Conservation (phyloP, 2,888 invertebrate species). For the Amorpha juglandis region DNA sequence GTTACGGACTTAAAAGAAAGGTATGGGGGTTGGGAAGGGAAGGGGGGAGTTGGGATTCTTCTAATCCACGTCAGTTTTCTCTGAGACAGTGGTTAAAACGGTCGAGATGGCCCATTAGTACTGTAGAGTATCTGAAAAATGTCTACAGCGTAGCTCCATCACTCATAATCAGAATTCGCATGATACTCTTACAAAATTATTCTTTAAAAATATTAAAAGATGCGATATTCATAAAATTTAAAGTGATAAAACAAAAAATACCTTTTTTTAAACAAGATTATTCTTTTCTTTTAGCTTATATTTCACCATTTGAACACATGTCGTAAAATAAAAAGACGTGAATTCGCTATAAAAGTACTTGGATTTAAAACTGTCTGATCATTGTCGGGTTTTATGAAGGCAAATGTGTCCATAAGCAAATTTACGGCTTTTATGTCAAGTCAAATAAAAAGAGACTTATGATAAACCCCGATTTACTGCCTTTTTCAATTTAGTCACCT, state of each 20-base stretch:
- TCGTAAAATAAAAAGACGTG: conserved; percentile 6
- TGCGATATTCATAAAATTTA: no score
- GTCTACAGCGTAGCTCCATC: no score
- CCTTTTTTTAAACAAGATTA: neutral
- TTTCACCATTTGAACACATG: neutral
- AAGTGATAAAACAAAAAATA: neutral
- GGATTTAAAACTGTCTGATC: conserved; percentile 9
- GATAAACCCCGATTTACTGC: conserved; percentile 56
- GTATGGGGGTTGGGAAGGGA: no score
- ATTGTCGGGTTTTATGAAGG: conserved; percentile 15
- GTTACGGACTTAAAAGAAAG: no score
- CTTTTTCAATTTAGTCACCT: conserved; percentile 38
- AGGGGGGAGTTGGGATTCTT: no score
- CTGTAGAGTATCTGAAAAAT: no score
- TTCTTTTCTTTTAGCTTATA: neutral
- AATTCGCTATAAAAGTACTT: neutral
- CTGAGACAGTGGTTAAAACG: no score
- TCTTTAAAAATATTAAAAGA: no score
- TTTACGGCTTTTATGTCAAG: conserved; percentile 53
- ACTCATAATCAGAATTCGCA: no score
- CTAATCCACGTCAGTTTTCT: no score
- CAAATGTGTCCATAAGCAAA: conserved; percentile 40
- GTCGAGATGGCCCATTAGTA: no score
- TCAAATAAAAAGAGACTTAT: conserved; percentile 59
- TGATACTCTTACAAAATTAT: no score